phyloP scores from a whole-genome alignment of 2,888 invertebrate genomes.

The Synergus japonicus region DNA sequence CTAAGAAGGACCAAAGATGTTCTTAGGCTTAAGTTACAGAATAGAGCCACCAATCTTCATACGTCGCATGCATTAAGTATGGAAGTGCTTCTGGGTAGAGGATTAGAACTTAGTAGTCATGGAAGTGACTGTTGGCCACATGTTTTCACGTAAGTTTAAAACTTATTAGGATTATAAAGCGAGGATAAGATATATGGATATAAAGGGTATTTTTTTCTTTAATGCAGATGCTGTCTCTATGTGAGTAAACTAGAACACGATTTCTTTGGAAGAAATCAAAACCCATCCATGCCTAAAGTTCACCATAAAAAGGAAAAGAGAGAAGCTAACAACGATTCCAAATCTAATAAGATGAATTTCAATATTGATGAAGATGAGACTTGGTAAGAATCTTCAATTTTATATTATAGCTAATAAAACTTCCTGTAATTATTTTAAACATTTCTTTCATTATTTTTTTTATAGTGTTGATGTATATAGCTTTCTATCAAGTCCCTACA shows the following conservation, averaged over 20 bases:
- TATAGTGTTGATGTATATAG: slow-evolving; percentile 90
- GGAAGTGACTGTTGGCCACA: slow-evolving; percentile 97
- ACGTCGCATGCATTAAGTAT: slow-evolving; percentile 95
- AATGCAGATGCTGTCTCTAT: slow-evolving; percentile 89
- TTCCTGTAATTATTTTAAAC: not conserved
- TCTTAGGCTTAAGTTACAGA: slow-evolving; percentile 75
- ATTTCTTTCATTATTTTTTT: slow-evolving; percentile 52
- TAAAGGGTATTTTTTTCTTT: not conserved
- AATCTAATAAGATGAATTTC: slow-evolving; percentile 81
- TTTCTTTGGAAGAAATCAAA: slow-evolving; percentile 90
- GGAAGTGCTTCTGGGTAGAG: slow-evolving; percentile 92
- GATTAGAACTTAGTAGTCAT: slow-evolving; percentile 94
- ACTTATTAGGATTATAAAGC: not conserved
- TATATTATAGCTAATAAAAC: not conserved
- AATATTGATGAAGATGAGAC: slow-evolving; percentile 85
- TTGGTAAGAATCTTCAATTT: slow-evolving; percentile 79
- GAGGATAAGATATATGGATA: no score
- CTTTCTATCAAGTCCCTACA: slow-evolving; percentile 85
- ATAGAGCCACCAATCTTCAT: slow-evolving; percentile 86
- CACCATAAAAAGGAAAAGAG: slow-evolving; percentile 82
- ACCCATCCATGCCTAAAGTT: slow-evolving; percentile 82
- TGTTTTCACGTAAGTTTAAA: slow-evolving; percentile 84
- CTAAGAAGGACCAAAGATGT: slow-evolving; percentile 75
- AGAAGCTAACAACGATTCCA: slow-evolving; percentile 79
- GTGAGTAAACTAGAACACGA: slow-evolving; percentile 95